Evolutionary conservation across 2,888 invertebrate species (phyloP).

Genomic region (Tanytarsus gracilentus): DNA sequence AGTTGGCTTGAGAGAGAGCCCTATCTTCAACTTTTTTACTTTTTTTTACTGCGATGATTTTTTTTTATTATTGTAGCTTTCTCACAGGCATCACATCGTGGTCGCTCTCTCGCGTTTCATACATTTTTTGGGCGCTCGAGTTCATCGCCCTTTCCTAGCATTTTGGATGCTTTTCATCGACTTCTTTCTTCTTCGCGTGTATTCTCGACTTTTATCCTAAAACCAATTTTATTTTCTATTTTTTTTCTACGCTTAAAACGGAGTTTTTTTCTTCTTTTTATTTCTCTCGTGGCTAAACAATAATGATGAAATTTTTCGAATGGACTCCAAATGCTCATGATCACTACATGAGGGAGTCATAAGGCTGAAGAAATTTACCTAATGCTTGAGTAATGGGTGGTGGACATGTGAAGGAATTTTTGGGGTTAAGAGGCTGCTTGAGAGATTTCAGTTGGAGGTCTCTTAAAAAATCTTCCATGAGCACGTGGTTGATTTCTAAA

Average conservation of each 20-base stretch:
- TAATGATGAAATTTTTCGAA: background rate
- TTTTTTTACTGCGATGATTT: slow-evolving; percentile 1
- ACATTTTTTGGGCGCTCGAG: background rate
- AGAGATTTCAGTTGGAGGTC: too few relatives aligned
- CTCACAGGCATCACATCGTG: slow-evolving; percentile 13
- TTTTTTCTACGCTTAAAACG: slow-evolving; percentile 9
- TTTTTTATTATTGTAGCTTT: slow-evolving; percentile 5
- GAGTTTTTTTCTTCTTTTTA: slow-evolving; percentile 14
- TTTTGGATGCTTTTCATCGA: slow-evolving; percentile 14
- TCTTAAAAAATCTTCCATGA: too few relatives aligned
- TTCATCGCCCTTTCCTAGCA: slow-evolving; percentile 15
- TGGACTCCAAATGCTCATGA: too few relatives aligned
- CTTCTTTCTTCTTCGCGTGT: too few relatives aligned
- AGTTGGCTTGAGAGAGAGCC: background rate
- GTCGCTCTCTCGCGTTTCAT: background rate
- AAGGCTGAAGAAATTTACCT: too few relatives aligned
- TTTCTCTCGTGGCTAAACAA: background rate
- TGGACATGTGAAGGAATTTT: too few relatives aligned
- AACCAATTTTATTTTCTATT: slow-evolving; percentile 2
- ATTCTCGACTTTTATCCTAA: too few relatives aligned
- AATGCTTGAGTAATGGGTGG: too few relatives aligned
- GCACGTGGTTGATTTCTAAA: too few relatives aligned
- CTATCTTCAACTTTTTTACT: background rate
- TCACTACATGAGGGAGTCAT: too few relatives aligned
- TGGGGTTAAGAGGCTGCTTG: too few relatives aligned